Base-by-base conservation (phyloP, 2,797 vertebrate genomes). In the Sorex maritimensis region DNA sequence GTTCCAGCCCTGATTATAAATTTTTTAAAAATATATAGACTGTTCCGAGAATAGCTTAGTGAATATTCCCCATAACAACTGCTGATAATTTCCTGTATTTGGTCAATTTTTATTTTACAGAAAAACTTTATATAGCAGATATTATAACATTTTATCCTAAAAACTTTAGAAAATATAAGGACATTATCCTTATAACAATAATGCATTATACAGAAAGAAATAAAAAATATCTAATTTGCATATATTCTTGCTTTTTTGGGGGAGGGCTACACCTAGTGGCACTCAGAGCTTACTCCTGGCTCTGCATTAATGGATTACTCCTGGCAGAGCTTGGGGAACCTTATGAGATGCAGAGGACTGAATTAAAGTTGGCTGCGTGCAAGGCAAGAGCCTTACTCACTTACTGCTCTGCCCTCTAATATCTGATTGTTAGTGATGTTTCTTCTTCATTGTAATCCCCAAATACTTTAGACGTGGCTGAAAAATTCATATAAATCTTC, bases 31-130 rank as follows among this genome's bases (percentile, higher is more conserved):
- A 49, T 87, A 55, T 55, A 55, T 3, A 17, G 52, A 17, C 52
- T 12, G 26, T 77, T 75, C 26, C 15, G n/a, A 81, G 10, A 75
- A 88, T 81, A 41, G 67, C 84, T 84, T 94, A 81, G 38, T 41
- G n/a, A 86, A 86, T 14, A 44, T 83, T 95, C 77, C 44, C 46
- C 77, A 77, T 46, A 28, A 21, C 41, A 90, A 81, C 7, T 85
- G 30, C 44, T 90, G 77, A 69, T 21, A 10, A 52, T 83, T 93
- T 78, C 55, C 78, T 44, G 69, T 38, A 86, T 92, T 88, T 87
- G 28, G 86, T 79, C 6, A 88, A 92, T 73, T 96, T 81, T 93
- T 83, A 94, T 77, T 83, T 82, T 86, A 69, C 46, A 49, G 0
- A 90, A 58, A 67, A 81, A 80, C 26, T 87, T 75, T 81, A 91